Conservation (phyloP, 1,140 invertebrate species). For the Aphis gossypii region DNA sequence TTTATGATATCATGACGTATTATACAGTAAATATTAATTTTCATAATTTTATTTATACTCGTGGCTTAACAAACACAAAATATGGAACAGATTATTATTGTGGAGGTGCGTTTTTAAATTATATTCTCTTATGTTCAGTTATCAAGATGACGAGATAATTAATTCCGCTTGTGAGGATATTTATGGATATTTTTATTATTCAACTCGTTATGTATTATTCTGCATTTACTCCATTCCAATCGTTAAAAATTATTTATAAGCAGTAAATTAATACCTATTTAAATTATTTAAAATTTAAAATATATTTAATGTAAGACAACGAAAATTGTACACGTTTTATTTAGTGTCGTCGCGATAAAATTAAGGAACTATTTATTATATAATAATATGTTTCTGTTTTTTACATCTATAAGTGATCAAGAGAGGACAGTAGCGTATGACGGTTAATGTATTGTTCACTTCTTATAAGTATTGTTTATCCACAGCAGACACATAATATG, state of each 20-base stretch:
- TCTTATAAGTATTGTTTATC: too few relatives aligned
- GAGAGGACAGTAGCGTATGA: too few relatives aligned
- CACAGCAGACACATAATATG: too few relatives aligned
- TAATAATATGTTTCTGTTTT: background rate
- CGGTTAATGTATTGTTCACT: too few relatives aligned
- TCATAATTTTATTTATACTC: background rate
- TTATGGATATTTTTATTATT: background rate
- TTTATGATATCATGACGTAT: background rate
- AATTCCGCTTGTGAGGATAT: background rate
- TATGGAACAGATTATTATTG: background rate
- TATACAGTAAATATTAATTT: background rate
- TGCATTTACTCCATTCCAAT: background rate
- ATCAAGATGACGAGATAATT: background rate
- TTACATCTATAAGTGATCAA: background rate
- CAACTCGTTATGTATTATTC: background rate
- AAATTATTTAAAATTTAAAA: background rate
- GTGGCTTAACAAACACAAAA: background rate
- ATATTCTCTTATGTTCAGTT: background rate
- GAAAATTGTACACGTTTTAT: background rate
- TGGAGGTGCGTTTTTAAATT: background rate
- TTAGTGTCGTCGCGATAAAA: background rate
- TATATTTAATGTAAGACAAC: background rate
- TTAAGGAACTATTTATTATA: background rate
- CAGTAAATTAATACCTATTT: background rate
- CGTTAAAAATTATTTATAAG: background rate